Evolutionary conservation across 2,797 vertebrate species (phyloP).

Genomic region (Acipenser transmontanus): DNA sequence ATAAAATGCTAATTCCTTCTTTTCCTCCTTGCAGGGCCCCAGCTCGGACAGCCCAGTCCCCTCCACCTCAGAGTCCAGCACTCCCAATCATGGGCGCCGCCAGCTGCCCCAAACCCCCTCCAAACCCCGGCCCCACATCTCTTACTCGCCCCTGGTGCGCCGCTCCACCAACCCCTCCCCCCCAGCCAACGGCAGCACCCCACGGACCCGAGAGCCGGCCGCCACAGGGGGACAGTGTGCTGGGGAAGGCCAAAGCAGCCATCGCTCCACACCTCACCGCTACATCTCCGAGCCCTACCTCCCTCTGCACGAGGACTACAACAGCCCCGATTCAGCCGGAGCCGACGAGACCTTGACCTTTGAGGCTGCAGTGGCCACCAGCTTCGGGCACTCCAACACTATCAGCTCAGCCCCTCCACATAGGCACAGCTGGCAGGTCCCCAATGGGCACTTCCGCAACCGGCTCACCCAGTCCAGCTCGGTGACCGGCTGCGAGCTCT

Average conservation of each 20-base stretch:
- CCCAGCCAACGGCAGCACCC: constrained; percentile 52
- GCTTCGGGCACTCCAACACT: constrained; percentile 82
- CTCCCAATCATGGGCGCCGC: constrained; percentile 76
- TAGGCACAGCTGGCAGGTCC: constrained; percentile 93
- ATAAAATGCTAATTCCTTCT: not conserved
- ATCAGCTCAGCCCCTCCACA: constrained; percentile 85
- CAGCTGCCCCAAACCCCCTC: constrained; percentile 91
- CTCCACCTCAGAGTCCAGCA: constrained; percentile 75
- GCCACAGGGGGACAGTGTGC: constrained; percentile 29
- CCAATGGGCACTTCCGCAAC: constrained; percentile 89
- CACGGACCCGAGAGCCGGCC: constrained; percentile 53
- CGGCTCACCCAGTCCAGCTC: constrained; percentile 66
- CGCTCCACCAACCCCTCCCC: constrained; percentile 58
- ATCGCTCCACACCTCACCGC: constrained; percentile 76
- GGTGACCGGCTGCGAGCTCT: constrained; percentile 69
- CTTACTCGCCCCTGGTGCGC: constrained; percentile 82
- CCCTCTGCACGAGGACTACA: constrained; percentile 74
- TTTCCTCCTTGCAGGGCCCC: constrained; percentile 57
- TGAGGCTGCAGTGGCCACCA: constrained; percentile 85
- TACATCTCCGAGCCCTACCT: constrained; percentile 97
- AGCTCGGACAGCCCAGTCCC: constrained; percentile 76
- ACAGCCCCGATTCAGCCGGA: constrained; percentile 69
- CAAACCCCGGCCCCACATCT: constrained; percentile 86
- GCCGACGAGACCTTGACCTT: constrained; percentile 87
- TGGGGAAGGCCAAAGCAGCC: constrained; percentile 46